These are phyloP conservation scores for Pontoporia blainvillei DNA, from an alignment of 2,113 vertebrate species.

Conservation along the genomic window DNA sequence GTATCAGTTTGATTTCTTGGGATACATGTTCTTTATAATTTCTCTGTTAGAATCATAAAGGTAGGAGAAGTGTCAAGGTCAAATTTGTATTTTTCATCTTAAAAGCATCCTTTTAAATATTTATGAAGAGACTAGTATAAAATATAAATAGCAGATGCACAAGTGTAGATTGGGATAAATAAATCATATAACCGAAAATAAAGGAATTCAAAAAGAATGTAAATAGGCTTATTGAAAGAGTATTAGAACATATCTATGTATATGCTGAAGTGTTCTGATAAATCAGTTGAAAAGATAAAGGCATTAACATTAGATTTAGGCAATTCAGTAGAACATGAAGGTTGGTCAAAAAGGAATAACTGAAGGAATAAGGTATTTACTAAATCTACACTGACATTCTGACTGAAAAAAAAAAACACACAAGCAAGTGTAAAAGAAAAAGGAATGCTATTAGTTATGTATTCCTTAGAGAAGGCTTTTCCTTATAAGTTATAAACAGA, in stretches of 20 bases:
- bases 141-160: constrained; percentile 51
- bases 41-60: constrained; percentile 30
- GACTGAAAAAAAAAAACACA: not conserved
- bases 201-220: not conserved
- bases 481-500: not conserved
- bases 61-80: constrained; percentile 50
- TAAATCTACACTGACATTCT: not conserved
- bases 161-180: constrained; percentile 56
- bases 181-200: constrained; percentile 64
- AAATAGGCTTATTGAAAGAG: not conserved
- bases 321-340: not conserved
- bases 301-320: not conserved
- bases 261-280: not conserved
- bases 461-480: not conserved
- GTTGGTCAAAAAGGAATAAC: not conserved
- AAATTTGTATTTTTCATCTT: constrained; percentile 47
- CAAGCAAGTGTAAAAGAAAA: not conserved
- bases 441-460: not conserved
- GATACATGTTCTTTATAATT: not conserved
- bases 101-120: constrained; percentile 52
- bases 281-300: not conserved
- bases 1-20: not conserved
- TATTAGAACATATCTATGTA: not conserved
- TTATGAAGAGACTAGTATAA: constrained; percentile 17
- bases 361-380: constrained; percentile 26